Evolutionary conservation across 2,888 invertebrate genomes (phyloP).

Genomic region (Drosophila emarginata): DNA sequence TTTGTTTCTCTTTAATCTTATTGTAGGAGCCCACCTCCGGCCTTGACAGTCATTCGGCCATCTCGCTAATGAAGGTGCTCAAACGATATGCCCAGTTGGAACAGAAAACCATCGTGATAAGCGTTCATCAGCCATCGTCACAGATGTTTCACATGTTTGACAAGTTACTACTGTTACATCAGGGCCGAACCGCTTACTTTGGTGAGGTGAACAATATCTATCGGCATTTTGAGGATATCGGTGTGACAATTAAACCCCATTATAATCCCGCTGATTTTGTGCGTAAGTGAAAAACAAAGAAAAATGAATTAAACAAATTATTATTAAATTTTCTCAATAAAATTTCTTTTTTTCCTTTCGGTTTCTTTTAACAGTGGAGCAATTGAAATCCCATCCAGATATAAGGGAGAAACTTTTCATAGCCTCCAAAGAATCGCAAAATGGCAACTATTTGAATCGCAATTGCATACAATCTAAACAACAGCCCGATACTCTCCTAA

Average conservation of each 20-base stretch:
- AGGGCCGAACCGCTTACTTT: conserved; percentile 90
- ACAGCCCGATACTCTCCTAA: conserved; percentile 73
- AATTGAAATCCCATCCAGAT: conserved; percentile 88
- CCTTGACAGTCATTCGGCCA: conserved; percentile 90
- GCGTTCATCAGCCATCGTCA: conserved; percentile 92
- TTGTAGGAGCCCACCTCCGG: conserved; percentile 91
- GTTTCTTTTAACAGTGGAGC: conserved; percentile 85
- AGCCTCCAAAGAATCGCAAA: conserved; percentile 85
- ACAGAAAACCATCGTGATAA: conserved; percentile 90
- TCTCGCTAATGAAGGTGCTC: conserved; percentile 88
- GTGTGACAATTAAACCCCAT: conserved; percentile 88
- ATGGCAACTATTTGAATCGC: conserved; percentile 82
- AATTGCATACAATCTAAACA: conserved; percentile 69
- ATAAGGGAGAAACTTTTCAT: conserved; percentile 87
- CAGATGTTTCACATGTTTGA: conserved; percentile 93
- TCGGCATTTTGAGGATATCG: conserved; percentile 88
- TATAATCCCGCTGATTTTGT: conserved; percentile 94
- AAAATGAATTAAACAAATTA: neutral
- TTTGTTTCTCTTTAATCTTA: neutral
- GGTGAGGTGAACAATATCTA: conserved; percentile 88
- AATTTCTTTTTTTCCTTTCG: too few relatives aligned
- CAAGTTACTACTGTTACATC: conserved; percentile 87
- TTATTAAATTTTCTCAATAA: neutral
- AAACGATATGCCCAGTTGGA: conserved; percentile 89
- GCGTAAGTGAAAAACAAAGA: conserved; percentile 83